A percentile compares a stretch with the other conserved stretches of the same genome.
phyloP scores from a whole-genome alignment of 1,140 invertebrate genomes.

The Eumeta japonica region DNA sequence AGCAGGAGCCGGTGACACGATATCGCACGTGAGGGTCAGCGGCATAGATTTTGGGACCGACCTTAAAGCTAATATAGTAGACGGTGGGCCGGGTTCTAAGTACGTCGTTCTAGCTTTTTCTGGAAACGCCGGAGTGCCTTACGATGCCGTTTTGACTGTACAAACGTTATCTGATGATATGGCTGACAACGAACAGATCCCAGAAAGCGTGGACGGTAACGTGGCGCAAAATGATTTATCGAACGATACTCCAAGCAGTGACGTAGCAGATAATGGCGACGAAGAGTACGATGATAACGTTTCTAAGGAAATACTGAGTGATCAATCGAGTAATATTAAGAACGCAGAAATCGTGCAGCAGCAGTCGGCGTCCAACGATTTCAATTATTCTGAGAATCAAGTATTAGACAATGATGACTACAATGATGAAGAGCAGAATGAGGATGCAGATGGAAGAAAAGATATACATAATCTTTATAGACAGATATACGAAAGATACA shows the following conservation, averaged over 20 bases:
- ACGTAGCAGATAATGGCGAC: conserved; percentile 2
- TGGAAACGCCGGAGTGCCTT: conserved; percentile 30
- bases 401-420: background rate
- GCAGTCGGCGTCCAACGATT: background rate
- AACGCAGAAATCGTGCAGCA: background rate
- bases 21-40: conserved; percentile 40
- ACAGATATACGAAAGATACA: no score
- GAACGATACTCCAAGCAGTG: background rate
- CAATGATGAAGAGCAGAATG: conserved; percentile 5
- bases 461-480: no score
- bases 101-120: conserved; percentile 41
- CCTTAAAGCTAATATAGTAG: conserved; percentile 40
- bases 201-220: no score
- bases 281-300: conserved; percentile 10
- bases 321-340: background rate
- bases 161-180: conserved; percentile 22
- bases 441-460: background rate
- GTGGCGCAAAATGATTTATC: background rate
- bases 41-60: conserved; percentile 45
- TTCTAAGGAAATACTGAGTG: no score
- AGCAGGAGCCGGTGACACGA: conserved; percentile 27
- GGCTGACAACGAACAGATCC: conserved; percentile 6
- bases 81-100: conserved; percentile 43
- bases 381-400: background rate
- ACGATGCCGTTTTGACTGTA: conserved; percentile 40